phyloP scores from a whole-genome alignment of 2,113 vertebrate species.

The Ochotona princeps region DNA sequence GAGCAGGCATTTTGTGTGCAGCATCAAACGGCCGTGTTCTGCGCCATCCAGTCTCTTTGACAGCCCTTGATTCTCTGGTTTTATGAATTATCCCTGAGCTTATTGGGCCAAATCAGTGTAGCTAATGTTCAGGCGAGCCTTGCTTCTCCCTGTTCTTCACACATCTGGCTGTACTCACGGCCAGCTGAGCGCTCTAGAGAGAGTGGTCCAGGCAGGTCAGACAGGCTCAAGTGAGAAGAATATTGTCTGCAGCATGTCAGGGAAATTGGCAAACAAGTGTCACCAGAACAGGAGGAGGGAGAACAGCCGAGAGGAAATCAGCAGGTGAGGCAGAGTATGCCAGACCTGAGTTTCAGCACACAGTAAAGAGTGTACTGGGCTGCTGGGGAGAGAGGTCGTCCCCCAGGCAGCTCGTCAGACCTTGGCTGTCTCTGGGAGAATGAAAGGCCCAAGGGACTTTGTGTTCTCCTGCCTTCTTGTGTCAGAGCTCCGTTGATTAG shows the following conservation, averaged over 20 bases:
- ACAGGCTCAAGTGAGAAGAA: neutral
- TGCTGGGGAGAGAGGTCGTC: neutral
- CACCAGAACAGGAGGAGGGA: neutral
- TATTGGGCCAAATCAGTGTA: constrained; percentile 80
- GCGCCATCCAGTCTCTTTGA: constrained; percentile 80
- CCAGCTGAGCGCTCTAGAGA: constrained; percentile 64
- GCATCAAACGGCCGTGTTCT: constrained; percentile 76
- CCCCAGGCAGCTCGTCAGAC: neutral
- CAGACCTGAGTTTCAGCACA: rapidly evolving
- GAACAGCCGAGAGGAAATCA: rapidly evolving
- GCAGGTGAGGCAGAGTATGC: rapidly evolving
- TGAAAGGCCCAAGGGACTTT: neutral
- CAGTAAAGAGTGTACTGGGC: neutral
- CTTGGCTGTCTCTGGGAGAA: neutral
- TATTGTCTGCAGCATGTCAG: neutral
- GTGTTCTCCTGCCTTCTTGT: neutral
- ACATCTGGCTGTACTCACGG: constrained; percentile 67
- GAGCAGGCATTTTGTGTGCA: neutral
- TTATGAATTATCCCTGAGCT: constrained; percentile 82
- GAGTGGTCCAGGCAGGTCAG: constrained; percentile 70
- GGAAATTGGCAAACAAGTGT: constrained; percentile 11
- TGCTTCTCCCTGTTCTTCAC: constrained; percentile 83
- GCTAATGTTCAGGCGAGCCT: constrained; percentile 80
- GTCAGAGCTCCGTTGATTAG: too few relatives aligned
- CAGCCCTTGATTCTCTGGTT: constrained; percentile 74